Conservation (phyloP, 2,113 vertebrate genomes). For the Atherinomorus stipes region DNA sequence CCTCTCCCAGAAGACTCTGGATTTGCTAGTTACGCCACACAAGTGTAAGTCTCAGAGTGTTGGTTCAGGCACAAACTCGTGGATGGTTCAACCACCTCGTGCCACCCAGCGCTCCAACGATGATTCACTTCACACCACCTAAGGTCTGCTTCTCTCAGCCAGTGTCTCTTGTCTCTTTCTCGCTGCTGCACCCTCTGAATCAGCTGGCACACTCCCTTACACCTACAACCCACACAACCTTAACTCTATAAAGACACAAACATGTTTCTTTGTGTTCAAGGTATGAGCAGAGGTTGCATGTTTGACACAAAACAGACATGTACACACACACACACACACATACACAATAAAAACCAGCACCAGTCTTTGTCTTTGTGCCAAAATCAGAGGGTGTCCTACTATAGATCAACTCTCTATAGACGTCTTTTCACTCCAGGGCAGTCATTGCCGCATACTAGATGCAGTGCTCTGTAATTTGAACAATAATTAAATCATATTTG, state of each 20-base stretch:
- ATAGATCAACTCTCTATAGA: slow-evolving; percentile 85
- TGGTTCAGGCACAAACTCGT: slow-evolving; percentile 29
- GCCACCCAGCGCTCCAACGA: slow-evolving; percentile 54
- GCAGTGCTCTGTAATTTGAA: neutral
- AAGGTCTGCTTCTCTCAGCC: slow-evolving; percentile 77
- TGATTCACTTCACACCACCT: slow-evolving; percentile 75
- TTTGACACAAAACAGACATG: slow-evolving; percentile 1
- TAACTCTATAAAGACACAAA: neutral
- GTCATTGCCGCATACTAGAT: slow-evolving; percentile 30
- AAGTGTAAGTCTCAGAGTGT: slow-evolving; percentile 89
- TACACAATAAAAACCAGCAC: neutral
- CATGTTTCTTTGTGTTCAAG: neutral
- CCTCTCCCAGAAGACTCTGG: slow-evolving; percentile 93
- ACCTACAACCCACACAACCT: slow-evolving; percentile 3
- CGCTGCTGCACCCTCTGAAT: slow-evolving; percentile 82
- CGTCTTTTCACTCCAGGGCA: slow-evolving; percentile 82
- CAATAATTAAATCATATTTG: slow-evolving; percentile 33
- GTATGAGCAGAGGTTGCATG: neutral
- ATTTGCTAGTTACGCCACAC: slow-evolving; percentile 95
- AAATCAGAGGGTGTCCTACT: slow-evolving; percentile 83
- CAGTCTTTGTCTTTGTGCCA: slow-evolving; percentile 57
- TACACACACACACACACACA: neutral
- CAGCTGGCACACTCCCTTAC: slow-evolving; percentile 51
- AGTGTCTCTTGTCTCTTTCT: slow-evolving; percentile 53
- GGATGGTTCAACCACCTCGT: slow-evolving; percentile 47